These are phyloP conservation scores for Cairina moschata DNA, from an alignment of 2,113 vertebrate species.

Conservation along the genomic window DNA sequence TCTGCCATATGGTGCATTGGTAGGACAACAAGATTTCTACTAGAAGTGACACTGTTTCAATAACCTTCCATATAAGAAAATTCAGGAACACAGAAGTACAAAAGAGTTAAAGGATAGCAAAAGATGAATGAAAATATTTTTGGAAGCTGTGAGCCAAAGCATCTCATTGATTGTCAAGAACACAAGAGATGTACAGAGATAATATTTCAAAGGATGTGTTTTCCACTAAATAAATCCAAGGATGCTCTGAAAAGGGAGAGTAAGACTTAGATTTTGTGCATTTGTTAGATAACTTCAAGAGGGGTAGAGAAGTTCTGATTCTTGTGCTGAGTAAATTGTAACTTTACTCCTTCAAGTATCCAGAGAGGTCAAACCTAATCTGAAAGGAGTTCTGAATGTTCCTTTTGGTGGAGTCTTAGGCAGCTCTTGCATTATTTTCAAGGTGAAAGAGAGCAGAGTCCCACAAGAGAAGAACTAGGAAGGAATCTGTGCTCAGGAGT, in stretches of 20 bases:
- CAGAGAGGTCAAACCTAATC: background rate
- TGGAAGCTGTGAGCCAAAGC: background rate
- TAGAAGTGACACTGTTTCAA: background rate
- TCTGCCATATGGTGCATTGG: background rate
- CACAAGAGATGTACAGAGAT: background rate
- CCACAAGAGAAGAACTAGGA: background rate
- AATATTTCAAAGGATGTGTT: background rate
- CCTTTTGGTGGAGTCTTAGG: background rate
- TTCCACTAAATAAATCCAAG: background rate
- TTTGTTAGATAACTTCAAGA: background rate
- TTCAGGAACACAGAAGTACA: rapidly evolving
- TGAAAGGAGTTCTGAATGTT: background rate
- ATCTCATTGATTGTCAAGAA: background rate
- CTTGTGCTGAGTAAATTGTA: background rate
- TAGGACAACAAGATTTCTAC: background rate
- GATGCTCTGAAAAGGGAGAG: background rate
- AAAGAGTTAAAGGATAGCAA: background rate
- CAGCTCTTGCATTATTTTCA: background rate
- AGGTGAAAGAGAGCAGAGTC: rapidly evolving
- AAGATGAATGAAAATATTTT: background rate
- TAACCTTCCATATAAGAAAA: background rate
- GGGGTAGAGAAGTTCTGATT: background rate
- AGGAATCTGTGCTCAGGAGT: background rate
- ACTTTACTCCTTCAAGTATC: background rate
- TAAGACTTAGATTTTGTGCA: background rate